phyloP scores from a whole-genome alignment of 2,888 invertebrate genomes.

The Heliconius ethilla region DNA sequence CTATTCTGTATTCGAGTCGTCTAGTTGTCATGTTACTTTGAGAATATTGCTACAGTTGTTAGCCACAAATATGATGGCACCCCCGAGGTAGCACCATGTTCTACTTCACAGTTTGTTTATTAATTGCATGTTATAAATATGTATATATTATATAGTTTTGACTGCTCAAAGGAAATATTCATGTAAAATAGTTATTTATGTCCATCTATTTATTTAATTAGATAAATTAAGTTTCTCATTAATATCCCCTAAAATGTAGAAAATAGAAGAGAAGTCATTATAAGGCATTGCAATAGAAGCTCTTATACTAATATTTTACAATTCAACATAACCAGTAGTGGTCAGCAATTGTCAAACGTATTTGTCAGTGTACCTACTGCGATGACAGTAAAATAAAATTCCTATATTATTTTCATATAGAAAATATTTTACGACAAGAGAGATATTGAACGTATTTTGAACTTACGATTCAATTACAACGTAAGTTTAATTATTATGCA shows the following conservation, averaged over 20 bases:
- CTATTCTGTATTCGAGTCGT: constrained; percentile 69
- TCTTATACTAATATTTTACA: too few species aligned
- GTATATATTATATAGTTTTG: neutral
- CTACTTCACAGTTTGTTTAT: constrained; percentile 39
- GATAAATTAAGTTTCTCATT: too few species aligned
- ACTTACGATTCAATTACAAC: too few species aligned
- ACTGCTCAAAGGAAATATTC: neutral
- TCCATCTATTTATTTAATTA: too few species aligned
- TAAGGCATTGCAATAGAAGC: too few species aligned
- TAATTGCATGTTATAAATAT: constrained; percentile 46
- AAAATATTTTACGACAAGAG: neutral
- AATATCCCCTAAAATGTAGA: too few species aligned
- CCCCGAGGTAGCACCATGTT: constrained; percentile 33
- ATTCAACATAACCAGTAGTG: too few species aligned
- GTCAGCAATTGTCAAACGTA: neutral
- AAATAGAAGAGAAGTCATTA: too few species aligned
- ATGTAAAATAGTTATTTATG: neutral
- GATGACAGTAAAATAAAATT: neutral
- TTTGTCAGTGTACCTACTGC: neutral
- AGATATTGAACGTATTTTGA: too few species aligned
- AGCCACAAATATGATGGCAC: constrained; percentile 53
- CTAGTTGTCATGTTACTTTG: constrained; percentile 64
- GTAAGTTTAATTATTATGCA: too few species aligned
- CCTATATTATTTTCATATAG: neutral
- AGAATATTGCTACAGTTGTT: constrained; percentile 67